phyloP scores from a whole-genome alignment of 2,888 invertebrate species.

The Pardosa pseudoannulata region DNA sequence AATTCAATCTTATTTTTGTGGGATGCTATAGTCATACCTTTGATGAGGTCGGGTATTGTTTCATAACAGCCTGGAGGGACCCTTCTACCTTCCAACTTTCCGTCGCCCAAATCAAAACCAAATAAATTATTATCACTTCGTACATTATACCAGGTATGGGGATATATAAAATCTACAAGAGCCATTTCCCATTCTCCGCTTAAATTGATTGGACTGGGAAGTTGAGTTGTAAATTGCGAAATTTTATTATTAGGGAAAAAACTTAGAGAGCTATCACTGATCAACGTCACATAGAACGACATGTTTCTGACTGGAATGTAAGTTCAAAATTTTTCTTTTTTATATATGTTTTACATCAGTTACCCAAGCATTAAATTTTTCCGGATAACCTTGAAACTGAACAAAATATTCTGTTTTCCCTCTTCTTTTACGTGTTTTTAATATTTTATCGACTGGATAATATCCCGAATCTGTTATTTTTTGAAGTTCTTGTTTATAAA shows the following conservation, averaged over 20 bases:
- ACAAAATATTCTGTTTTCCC: conserved; percentile 21
- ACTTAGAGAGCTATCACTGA: conserved; percentile 74
- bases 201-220: conserved; percentile 72
- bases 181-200: conserved; percentile 74
- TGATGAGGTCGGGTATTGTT: background rate
- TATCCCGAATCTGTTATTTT: background rate
- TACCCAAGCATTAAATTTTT: conserved; percentile 17
- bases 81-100: background rate
- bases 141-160: conserved; percentile 47
- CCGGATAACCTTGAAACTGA: conserved; percentile 15
- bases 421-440: background rate
- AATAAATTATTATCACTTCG: conserved; percentile 14
- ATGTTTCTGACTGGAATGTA: background rate
- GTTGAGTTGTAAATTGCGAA: conserved; percentile 74
- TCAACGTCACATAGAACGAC: conserved; percentile 69
- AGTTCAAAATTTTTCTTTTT: background rate
- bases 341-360: conserved; percentile 4
- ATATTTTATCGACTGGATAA: conserved; percentile 16
- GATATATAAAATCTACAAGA: conserved; percentile 73
- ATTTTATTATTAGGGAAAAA: conserved; percentile 75
- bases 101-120: conserved; percentile 8
- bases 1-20: conserved; percentile 20
- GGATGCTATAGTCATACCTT: background rate
- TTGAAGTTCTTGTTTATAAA: conserved; percentile 38
- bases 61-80: conserved; percentile 7